These are phyloP conservation scores for Tragelaphus scriptus DNA, from an alignment of 2,113 vertebrate genomes.

Conservation along the genomic window DNA sequence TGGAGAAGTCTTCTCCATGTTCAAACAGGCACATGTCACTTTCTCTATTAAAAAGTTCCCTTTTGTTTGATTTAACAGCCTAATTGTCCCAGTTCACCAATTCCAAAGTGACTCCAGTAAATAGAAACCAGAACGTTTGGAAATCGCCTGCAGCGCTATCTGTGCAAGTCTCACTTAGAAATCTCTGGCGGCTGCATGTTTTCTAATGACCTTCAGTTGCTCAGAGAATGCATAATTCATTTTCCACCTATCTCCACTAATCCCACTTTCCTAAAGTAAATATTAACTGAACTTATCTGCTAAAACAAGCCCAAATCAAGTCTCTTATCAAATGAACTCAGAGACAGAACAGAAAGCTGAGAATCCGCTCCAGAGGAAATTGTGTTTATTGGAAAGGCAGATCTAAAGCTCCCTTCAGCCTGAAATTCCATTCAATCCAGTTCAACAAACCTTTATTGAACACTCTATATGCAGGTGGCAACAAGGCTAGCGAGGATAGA, in stretches of 20 bases:
- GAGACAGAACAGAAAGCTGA: conserved; percentile 17
- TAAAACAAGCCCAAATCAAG: conserved; percentile 69
- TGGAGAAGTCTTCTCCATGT: background rate
- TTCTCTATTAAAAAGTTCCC: background rate
- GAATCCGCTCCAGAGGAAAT: background rate
- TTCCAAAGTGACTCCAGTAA: conserved; percentile 9
- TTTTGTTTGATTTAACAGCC: background rate
- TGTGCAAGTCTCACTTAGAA: background rate
- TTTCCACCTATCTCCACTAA: conserved; percentile 54
- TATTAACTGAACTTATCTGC: conserved; percentile 69
- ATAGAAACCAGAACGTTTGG: conserved; percentile 6
- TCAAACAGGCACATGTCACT: background rate
- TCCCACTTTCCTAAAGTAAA: conserved; percentile 65
- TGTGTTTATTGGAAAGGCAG: background rate
- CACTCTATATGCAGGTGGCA: background rate
- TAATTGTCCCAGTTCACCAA: background rate
- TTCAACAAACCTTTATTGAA: background rate
- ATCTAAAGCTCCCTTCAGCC: background rate
- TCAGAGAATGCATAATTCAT: conserved; percentile 60
- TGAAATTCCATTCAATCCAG: background rate
- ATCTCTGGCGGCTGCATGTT: background rate
- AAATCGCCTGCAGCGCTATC: background rate
- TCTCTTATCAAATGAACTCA: conserved; percentile 68
- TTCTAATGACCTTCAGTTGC: conserved; percentile 33
- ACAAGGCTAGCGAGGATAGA: background rate